These are phyloP conservation scores for Subanguina moxae DNA, from an alignment of 1,140 invertebrate genomes.

Conservation along the genomic window DNA sequence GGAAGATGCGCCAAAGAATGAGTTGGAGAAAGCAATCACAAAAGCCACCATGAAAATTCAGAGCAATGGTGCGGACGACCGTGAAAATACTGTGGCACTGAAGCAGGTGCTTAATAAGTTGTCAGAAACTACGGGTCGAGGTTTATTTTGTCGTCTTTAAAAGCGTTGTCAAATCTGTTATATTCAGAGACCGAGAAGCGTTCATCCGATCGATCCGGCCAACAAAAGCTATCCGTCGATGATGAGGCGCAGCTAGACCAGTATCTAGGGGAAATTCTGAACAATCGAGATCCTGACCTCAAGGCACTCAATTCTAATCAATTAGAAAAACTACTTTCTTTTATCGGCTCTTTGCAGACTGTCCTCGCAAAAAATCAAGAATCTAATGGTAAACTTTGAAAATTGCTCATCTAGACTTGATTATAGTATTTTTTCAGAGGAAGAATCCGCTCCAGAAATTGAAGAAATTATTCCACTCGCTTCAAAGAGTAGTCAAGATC, in stretches of 20 bases:
- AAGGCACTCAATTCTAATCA: conserved; percentile 24
- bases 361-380: conserved; percentile 27
- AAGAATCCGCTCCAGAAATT: conserved; percentile 32
- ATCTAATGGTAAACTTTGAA: background rate
- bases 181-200: background rate
- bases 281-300: conserved; percentile 26
- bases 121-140: no score
- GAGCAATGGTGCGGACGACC: no score
- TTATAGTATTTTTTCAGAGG: conserved; percentile 3
- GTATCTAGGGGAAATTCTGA: conserved; percentile 32
- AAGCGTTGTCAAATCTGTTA: background rate
- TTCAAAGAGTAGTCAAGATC: conserved; percentile 31
- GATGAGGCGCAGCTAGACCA: conserved; percentile 42
- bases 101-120: no score
- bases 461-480: conserved; percentile 55
- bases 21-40: no score
- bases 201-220: background rate
- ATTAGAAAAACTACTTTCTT: conserved; percentile 32
- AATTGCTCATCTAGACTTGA: background rate
- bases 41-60: no score
- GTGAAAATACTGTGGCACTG: no score
- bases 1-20: no score
- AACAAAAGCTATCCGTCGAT: conserved; percentile 12
- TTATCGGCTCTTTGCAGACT: conserved; percentile 36
- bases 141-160: no score